These are phyloP conservation scores for Brachionus rubens DNA, from an alignment of 1,140 invertebrate species.

Conservation along the genomic window DNA sequence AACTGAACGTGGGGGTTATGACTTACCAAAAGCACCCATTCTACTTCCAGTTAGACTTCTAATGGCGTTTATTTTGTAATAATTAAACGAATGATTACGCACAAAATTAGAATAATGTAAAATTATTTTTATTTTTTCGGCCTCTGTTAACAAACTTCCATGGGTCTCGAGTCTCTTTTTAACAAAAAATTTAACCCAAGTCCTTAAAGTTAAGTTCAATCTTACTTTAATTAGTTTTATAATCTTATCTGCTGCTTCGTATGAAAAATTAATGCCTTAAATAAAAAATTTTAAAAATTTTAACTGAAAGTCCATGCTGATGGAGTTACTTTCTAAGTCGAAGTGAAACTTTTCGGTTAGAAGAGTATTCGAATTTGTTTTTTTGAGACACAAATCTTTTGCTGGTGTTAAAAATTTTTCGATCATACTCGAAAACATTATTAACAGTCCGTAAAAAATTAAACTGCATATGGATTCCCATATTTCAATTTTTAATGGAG, in stretches of 20 bases:
- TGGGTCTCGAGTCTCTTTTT: background rate
- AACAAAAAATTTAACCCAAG: background rate
- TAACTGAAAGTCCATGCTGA: background rate
- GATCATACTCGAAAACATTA: background rate
- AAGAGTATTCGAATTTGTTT: background rate
- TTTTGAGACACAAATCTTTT: background rate
- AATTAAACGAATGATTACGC: background rate
- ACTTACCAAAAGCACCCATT: background rate
- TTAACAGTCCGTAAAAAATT: background rate
- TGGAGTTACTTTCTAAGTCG: background rate
- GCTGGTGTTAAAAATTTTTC: background rate
- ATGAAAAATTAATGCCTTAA: background rate
- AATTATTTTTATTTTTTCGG: conserved; percentile 1
- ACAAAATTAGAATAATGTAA: background rate
- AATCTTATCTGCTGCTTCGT: conserved; percentile 15
- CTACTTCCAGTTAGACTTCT: background rate
- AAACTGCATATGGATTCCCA: background rate
- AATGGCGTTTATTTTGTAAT: conserved; percentile 24
- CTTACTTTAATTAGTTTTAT: conserved; percentile 5
- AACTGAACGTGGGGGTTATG: too few relatives aligned
- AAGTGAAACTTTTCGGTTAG: background rate
- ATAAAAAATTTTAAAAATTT: background rate
- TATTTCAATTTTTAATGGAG: conserved; percentile 10
- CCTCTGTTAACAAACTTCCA: background rate
- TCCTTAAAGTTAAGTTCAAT: too few relatives aligned